Conservation (phyloP, 2,113 vertebrate genomes). For the Probosciger aterrimus region DNA sequence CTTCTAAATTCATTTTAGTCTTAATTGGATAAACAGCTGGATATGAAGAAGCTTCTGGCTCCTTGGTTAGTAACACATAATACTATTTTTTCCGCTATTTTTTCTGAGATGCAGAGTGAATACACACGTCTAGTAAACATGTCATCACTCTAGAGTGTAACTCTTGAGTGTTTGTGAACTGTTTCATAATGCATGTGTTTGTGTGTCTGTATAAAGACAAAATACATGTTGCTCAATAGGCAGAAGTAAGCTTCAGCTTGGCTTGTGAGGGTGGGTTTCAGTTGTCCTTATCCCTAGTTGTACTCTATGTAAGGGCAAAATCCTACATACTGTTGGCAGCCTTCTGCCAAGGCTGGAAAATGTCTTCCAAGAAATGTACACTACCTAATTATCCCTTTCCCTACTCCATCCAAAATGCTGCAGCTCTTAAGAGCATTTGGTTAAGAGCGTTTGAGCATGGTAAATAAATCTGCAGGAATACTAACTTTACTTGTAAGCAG, state of each 20-base stretch:
- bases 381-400: not conserved
- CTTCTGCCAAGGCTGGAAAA: not conserved
- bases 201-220: not conserved
- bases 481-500: not conserved
- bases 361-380: not conserved
- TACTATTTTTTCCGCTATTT: not conserved
- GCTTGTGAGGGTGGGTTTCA: not conserved
- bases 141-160: not conserved
- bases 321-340: not conserved
- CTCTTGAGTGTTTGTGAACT: not conserved
- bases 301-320: not conserved
- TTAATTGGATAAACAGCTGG: constrained; percentile 48
- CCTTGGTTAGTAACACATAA: not conserved
- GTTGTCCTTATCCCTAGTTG: not conserved
- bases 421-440: not conserved
- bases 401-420: not conserved
- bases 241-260: not conserved
- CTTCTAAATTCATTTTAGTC: constrained; percentile 23
- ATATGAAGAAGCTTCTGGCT: constrained; percentile 24
- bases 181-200: not conserved
- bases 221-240: not conserved
- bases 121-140: not conserved
- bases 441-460: not conserved
- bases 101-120: not conserved
- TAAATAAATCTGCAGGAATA: not conserved